Conservation (phyloP, 2,113 vertebrate species). For the Myocastor coypus region DNA sequence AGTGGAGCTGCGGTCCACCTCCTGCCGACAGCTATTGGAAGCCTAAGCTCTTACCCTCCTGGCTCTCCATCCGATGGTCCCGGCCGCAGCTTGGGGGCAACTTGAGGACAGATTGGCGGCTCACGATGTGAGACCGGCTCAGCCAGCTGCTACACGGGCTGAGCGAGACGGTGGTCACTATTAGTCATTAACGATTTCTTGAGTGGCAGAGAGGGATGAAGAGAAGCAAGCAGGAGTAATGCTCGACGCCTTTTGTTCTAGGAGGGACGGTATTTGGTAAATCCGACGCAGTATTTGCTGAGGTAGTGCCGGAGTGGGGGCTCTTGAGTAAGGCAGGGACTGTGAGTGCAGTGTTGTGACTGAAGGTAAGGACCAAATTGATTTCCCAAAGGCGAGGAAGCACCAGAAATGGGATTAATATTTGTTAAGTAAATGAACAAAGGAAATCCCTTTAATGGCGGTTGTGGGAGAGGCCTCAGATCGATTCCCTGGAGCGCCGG, state of each 20-base stretch:
- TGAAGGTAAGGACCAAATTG: background rate
- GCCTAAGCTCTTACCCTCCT: accelerated
- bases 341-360: background rate
- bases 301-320: background rate
- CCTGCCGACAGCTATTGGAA: accelerated
- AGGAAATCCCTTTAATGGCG: background rate
- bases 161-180: background rate
- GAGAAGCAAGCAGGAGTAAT: background rate
- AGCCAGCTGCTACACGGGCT: background rate
- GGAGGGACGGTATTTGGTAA: background rate
- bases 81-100: too few relatives aligned
- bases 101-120: background rate
- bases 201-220: background rate
- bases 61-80: too few relatives aligned
- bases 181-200: background rate
- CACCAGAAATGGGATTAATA: background rate
- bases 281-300: background rate
- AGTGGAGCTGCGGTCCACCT: accelerated
- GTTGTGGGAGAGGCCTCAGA: background rate
- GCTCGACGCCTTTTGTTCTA: background rate
- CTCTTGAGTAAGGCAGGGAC: background rate
- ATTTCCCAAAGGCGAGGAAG: background rate
- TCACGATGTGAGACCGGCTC: background rate
- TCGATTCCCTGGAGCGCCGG: background rate
- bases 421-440: background rate